Evolutionary conservation across 1,140 invertebrate genomes (phyloP).

Genomic region (Drosophila orena): DNA sequence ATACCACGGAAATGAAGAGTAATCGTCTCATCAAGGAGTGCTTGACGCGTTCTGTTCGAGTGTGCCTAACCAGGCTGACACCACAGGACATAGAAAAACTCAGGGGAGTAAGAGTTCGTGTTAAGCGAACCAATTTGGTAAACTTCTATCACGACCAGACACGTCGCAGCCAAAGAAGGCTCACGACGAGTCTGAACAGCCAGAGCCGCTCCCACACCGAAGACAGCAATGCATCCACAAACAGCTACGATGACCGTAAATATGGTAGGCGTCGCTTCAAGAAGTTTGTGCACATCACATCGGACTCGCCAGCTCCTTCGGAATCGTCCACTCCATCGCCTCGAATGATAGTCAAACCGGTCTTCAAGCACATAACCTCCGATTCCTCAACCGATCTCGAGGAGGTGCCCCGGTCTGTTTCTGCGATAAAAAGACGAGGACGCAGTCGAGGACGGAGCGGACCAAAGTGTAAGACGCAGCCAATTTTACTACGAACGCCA

Average conservation of each 20-base stretch:
- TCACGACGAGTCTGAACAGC: not conserved
- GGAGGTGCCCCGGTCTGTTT: slow-evolving; percentile 8
- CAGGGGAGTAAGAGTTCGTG: slow-evolving; percentile 46
- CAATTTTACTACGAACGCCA: not conserved
- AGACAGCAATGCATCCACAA: slow-evolving; percentile 44
- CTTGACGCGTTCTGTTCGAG: slow-evolving; percentile 25
- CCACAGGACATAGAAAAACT: slow-evolving; percentile 50
- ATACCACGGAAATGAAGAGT: not conserved
- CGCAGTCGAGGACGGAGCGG: slow-evolving; percentile 7
- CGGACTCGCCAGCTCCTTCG: slow-evolving; percentile 40
- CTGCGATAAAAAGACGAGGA: slow-evolving; percentile 1
- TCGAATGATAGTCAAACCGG: slow-evolving; percentile 6
- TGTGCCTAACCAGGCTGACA: slow-evolving; percentile 39
- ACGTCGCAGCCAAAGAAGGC: not conserved
- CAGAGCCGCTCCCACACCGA: slow-evolving; percentile 39
- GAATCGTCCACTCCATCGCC: not conserved
- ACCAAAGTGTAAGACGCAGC: slow-evolving; percentile 1
- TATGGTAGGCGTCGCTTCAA: slow-evolving; percentile 3
- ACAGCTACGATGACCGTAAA: slow-evolving; percentile 10
- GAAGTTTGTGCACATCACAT: slow-evolving; percentile 63
- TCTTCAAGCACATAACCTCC: slow-evolving; percentile 50
- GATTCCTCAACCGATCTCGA: slow-evolving; percentile 68
- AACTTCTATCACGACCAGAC: slow-evolving; percentile 29
- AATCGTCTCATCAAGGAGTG: slow-evolving; percentile 50
- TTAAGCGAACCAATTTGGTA: slow-evolving; percentile 53